Percentiles rank a stretch among this genome's conserved stretches.
phyloP scores from a whole-genome alignment of 2,113 vertebrate genomes.

The Epinephelus moara region DNA sequence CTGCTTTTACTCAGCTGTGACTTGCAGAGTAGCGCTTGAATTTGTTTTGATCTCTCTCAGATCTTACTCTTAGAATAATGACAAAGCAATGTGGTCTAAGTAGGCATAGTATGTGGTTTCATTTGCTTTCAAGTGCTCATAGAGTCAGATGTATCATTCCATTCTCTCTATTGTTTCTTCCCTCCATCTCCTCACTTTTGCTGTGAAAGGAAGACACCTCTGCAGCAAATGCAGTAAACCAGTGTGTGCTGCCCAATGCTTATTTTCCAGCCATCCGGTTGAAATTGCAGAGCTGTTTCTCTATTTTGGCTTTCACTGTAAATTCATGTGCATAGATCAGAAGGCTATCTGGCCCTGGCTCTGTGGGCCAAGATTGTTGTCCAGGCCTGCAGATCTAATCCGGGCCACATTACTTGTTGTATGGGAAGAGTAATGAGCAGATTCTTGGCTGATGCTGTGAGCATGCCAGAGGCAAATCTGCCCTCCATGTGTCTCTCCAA shows the following conservation, averaged over 20 bases:
- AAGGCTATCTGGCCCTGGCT: slow-evolving; percentile 33
- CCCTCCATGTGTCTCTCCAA: slow-evolving; percentile 59
- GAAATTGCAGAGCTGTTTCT: slow-evolving; percentile 31
- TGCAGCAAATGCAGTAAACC: slow-evolving; percentile 8
- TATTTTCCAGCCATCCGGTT: slow-evolving; percentile 27
- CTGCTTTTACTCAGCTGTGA: neutral
- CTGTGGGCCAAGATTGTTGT: slow-evolving; percentile 48
- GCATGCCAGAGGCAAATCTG: slow-evolving; percentile 75
- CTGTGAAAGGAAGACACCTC: slow-evolving; percentile 5
- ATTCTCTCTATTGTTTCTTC: slow-evolving; percentile 8
- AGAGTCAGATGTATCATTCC: slow-evolving; percentile 12
- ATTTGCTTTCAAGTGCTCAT: slow-evolving; percentile 24
- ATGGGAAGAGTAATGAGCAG: slow-evolving; percentile 76
- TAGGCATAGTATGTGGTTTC: slow-evolving; percentile 22
- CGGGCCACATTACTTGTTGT: slow-evolving; percentile 48
- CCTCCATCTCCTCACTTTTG: slow-evolving; percentile 7
- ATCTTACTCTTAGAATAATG: slow-evolving; percentile 1
- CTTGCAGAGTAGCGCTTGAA: neutral
- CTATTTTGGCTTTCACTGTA: slow-evolving; percentile 26
- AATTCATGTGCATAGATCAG: slow-evolving; percentile 57
- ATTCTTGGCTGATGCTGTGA: slow-evolving; percentile 67
- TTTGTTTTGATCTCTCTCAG: neutral
- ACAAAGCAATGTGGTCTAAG: slow-evolving; percentile 14
- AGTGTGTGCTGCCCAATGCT: neutral
- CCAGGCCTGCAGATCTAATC: slow-evolving; percentile 54